Evolutionary conservation across 2,888 invertebrate genomes (phyloP).

Genomic region (Morpho achilles): DNA sequence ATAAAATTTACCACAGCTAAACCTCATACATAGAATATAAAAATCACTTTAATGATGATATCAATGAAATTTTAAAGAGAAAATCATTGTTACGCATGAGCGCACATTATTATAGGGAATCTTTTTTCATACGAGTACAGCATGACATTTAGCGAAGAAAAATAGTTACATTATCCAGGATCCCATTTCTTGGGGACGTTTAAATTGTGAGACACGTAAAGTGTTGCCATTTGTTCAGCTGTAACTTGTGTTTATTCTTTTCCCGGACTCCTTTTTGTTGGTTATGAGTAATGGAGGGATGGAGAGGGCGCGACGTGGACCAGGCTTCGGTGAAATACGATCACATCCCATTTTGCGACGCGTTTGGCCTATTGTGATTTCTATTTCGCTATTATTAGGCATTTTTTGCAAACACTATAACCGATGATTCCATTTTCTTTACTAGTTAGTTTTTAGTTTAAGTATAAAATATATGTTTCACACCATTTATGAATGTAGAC

Average conservation of each 20-base stretch:
- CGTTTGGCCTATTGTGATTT: constrained; percentile 45
- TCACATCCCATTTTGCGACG: constrained; percentile 44
- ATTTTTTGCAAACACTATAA: neutral
- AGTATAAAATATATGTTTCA: too few relatives aligned
- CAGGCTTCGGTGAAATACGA: constrained; percentile 51
- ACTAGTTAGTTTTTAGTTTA: too few relatives aligned
- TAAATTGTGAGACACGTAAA: constrained; percentile 69
- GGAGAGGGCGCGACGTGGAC: constrained; percentile 48
- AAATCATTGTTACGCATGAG: too few relatives aligned
- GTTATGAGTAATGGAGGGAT: constrained; percentile 63
- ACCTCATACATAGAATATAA: too few relatives aligned
- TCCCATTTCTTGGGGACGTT: constrained; percentile 60
- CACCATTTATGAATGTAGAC: too few relatives aligned
- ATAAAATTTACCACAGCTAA: too few relatives aligned
- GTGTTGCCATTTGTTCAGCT: constrained; percentile 66
- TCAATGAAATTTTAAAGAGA: too few relatives aligned
- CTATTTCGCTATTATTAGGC: constrained; percentile 11
- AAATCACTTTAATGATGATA: too few relatives aligned
- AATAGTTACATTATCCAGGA: constrained; percentile 63
- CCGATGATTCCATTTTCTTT: too few relatives aligned
- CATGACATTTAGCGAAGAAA: constrained; percentile 56
- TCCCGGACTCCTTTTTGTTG: constrained; percentile 50
- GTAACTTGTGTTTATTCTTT: constrained; percentile 67
- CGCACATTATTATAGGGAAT: neutral
- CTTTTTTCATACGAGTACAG: constrained; percentile 7